phyloP scores from a whole-genome alignment of 2,113 vertebrate genomes.

The Chamaetylas fuelleborni region DNA sequence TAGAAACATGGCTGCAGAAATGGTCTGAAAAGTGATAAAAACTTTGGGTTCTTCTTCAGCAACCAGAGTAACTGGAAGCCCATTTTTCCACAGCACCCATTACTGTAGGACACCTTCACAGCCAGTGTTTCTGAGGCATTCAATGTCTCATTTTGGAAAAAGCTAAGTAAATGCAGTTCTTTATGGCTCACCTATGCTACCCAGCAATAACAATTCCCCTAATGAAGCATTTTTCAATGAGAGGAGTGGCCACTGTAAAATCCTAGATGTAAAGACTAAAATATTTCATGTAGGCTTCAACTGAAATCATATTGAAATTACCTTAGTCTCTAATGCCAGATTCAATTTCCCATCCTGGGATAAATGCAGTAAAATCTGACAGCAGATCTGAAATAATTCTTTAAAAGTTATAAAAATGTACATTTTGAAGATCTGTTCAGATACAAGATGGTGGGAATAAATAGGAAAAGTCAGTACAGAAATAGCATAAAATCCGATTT shows the following conservation, averaged over 20 bases:
- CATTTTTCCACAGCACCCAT: neutral
- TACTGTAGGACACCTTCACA: neutral
- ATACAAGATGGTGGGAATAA: neutral
- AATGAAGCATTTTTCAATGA: neutral
- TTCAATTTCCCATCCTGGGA: neutral
- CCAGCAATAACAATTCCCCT: neutral
- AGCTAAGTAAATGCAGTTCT: neutral
- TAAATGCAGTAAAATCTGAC: neutral
- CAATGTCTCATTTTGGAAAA: neutral
- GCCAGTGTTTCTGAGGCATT: neutral
- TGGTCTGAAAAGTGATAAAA: neutral
- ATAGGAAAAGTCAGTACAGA: neutral
- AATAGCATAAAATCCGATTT: neutral
- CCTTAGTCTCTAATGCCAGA: neutral
- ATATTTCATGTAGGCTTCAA: neutral
- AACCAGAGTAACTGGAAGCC: neutral
- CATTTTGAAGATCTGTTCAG: neutral
- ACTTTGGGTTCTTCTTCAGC: neutral
- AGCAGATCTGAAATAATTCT: neutral
- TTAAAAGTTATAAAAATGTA: neutral
- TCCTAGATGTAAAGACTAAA: neutral
- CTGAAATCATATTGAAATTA: neutral
- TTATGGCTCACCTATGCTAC: no score
- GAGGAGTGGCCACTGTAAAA: neutral
- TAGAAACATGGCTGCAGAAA: neutral